Evolutionary conservation across 2,797 vertebrate genomes (phyloP), one percentile per base, ranked within the genome.

Genomic region (Vespertilio murinus): DNA sequence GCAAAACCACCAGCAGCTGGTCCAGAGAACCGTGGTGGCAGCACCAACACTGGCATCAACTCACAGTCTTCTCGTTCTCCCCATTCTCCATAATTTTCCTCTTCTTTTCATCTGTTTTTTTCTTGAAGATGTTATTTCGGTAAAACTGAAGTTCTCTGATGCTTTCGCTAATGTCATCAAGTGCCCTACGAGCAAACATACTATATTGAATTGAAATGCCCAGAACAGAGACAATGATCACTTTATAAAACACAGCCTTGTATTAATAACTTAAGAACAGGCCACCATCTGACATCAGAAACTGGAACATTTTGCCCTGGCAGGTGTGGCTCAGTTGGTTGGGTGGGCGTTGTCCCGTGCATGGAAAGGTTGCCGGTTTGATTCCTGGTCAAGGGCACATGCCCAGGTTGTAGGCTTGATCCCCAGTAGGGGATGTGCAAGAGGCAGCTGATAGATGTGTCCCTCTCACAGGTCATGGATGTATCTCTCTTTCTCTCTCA

Each of bases 111-210:
- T 98, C 98, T 28, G 96, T 97, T 92, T 98, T 98, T 69, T 96
- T 97, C 98, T 99, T 99, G 98, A 99, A 99, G 97, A 99, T 97
- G 81, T 97, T 98, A 23, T 97, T 98, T 98, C 99, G 99, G 98
- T 99, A 99, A 98, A 98, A 99, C 97, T 98, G 98, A 38, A 99
- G 98, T 88, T 99, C 99, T 97, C 98, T 99, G 96, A 99, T 99
- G 98, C 99, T 99, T 97, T 99, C 99, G 93, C 94, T 98, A 98
- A 99, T 99, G 98, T 99, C 99, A n/a, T 98, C 99, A 56, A 99
- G 97, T 0, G 99, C 99, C 98, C 99, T 99, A 97, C 95, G 98
- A 98, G 86, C 84, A 94, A 97, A 96, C 95, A 97, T 6, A 96
- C 38, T 33, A 70, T 0, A 78, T 30, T 93, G 56, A 92, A 74